Base-by-base conservation (phyloP, 2,797 vertebrate genomes). In the Cottoperca gobio region DNA sequence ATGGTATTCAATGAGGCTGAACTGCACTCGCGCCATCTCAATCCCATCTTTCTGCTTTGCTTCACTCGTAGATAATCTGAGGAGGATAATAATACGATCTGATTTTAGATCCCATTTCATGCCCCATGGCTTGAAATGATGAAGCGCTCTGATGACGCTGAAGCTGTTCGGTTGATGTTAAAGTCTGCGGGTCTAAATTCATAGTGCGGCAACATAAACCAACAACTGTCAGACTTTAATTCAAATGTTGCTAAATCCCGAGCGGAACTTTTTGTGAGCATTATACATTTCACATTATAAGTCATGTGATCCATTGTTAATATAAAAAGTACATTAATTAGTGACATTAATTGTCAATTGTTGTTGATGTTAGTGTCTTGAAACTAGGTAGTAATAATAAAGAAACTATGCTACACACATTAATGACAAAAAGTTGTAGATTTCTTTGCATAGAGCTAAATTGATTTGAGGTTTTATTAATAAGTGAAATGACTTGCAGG, bases 91-190 rank as follows among this genome's bases (percentile, higher is more conserved):
- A 24, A 55, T 24, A 64, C 45, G 26, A 55, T 40, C 19, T 61
- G 58, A 54, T 70, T 70, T 71, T 35, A 19, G 48, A 61, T 77
- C 66, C 42, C 17, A 80, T 85, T 87, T 84, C 73, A 76, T 79
- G 78, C 75, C 40, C 63, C 68, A 14, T 50, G 79, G 73, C 74
- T 42, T 58, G 54, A 70, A 65, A 54, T 54, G 49, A 62, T 60
- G 40, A 62, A 40, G 37, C 5, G 10, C 52, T 65, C 37, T 48
- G 62, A 64, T 48, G 62, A 64, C 70, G 66, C 28, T 14, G 26
- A 49, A 75, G 24, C 58, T 21, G 19, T 39, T 23, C n/a, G n/a
- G 0, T 9, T 46, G 49, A 33, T 12, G 35, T 39, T 28, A 7
- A 59, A 40, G 8, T 50, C 54, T 0, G 1, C 28, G 52, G 8